phyloP scores from a whole-genome alignment of 30 jellyfish, hydroid and myxozoan species.

The Sanderia malayensis region DNA sequence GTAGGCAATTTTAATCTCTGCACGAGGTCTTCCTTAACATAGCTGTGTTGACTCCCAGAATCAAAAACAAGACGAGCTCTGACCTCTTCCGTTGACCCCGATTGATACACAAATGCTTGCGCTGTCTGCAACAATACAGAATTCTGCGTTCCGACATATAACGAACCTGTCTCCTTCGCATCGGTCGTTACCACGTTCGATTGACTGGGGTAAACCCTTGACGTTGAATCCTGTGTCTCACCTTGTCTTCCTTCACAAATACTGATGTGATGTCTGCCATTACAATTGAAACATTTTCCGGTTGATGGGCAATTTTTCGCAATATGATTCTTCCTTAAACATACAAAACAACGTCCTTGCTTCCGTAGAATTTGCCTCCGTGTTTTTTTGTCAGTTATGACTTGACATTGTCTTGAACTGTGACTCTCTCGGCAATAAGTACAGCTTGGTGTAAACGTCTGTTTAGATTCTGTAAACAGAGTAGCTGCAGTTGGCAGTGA shows the following conservation, averaged over 20 bases:
- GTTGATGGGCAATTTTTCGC: constrained; percentile 22
- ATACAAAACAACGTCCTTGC: constrained; percentile 22
- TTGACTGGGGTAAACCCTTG: no score
- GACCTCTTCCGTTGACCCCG: no score
- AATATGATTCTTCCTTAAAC: constrained; percentile 14
- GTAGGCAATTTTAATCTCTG: no score
- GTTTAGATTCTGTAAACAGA: neutral
- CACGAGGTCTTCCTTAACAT: no score
- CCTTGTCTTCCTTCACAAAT: constrained; percentile 2
- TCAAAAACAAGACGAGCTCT: no score
- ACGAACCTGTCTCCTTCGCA: no score
- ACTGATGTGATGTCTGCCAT: constrained; percentile 21
- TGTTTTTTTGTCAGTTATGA: constrained; percentile 11
- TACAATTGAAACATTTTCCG: constrained; percentile 18
- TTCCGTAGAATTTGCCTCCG: constrained; percentile 3
- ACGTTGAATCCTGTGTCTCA: neutral
- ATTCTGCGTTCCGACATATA: no score
- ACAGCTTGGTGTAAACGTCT: neutral
- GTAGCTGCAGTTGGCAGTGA: constrained; percentile 11
- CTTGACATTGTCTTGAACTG: constrained; percentile 8
- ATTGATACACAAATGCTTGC: no score
- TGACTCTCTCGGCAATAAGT: constrained; percentile 15
- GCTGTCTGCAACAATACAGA: no score
- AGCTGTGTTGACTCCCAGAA: no score
- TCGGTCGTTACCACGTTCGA: no score